Conservation (phyloP, 53 echinoderm and acorn worm genomes). For the Stichopus horrens region DNA sequence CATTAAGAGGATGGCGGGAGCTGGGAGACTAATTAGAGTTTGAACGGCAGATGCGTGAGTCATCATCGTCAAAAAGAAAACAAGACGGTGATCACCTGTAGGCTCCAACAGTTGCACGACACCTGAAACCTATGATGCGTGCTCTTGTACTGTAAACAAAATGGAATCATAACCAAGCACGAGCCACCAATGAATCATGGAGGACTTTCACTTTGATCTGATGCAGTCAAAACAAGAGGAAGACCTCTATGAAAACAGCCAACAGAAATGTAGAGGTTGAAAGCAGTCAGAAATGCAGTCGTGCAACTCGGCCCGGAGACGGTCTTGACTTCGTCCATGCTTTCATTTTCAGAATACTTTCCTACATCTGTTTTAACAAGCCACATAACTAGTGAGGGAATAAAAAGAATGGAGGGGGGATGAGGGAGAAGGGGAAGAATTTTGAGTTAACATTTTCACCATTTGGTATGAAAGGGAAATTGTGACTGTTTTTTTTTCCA, state of each 20-base stretch:
- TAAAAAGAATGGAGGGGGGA: no score
- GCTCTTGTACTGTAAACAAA: neutral
- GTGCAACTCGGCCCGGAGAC: neutral
- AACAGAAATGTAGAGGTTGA: neutral
- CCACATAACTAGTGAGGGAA: no score
- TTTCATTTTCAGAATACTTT: no score
- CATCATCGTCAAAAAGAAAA: neutral
- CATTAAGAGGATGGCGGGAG: neutral
- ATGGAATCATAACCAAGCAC: neutral
- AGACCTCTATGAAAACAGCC: neutral
- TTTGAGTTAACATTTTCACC: no score
- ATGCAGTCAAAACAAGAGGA: neutral
- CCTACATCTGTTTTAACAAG: no score
- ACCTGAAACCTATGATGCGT: no score
- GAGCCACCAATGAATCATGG: neutral
- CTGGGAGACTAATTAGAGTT: neutral
- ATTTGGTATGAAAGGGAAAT: no score
- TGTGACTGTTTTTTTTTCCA: no score
- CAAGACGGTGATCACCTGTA: neutral
- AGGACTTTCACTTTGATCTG: neutral
- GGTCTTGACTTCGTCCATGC: neutral
- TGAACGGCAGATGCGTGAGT: conserved; percentile 4
- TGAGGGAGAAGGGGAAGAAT: no score
- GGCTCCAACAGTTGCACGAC: neutral
- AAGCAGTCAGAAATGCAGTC: neutral